A percentile compares a stretch with the other conserved stretches of the same genome.
Conservation (phyloP, 2,888 invertebrate species). For the Sisyra nigra region DNA sequence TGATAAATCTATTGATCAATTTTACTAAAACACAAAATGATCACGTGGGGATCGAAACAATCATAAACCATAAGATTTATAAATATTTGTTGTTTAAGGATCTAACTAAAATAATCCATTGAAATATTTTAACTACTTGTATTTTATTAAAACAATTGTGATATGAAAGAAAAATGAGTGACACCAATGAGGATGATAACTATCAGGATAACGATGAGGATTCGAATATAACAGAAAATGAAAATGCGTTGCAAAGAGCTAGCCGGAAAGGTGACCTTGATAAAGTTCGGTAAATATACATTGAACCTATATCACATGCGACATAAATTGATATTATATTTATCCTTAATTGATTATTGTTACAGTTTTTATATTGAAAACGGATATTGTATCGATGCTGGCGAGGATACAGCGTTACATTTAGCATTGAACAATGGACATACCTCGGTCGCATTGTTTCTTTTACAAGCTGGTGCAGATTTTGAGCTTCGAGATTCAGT, state of each 20-base stretch:
- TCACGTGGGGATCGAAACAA: too few species aligned
- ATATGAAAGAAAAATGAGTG: slow-evolving; percentile 1
- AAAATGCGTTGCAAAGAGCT: slow-evolving; percentile 23
- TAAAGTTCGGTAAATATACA: slow-evolving; percentile 20
- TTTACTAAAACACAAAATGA: too few species aligned
- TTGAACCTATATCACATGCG: background rate
- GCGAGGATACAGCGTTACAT: slow-evolving; percentile 38
- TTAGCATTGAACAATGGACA: slow-evolving; percentile 38
- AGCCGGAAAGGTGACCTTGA: slow-evolving; percentile 21
- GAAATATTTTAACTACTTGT: background rate
- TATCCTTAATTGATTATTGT: background rate
- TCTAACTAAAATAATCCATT: too few species aligned
- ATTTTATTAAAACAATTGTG: too few species aligned
- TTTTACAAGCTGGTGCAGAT: slow-evolving; percentile 43
- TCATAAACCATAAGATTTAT: too few species aligned
- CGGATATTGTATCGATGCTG: slow-evolving; percentile 24
- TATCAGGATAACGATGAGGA: background rate
- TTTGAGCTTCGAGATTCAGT: slow-evolving; percentile 30
- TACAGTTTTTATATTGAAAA: slow-evolving; percentile 23
- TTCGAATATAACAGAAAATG: slow-evolving; percentile 1
- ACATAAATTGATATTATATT: background rate
- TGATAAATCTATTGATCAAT: too few species aligned
- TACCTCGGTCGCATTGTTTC: slow-evolving; percentile 34
- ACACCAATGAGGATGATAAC: background rate
- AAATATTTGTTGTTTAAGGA: too few species aligned